Evolutionary conservation across 2,797 vertebrate genomes (phyloP).

Genomic region (Pterois miles): DNA sequence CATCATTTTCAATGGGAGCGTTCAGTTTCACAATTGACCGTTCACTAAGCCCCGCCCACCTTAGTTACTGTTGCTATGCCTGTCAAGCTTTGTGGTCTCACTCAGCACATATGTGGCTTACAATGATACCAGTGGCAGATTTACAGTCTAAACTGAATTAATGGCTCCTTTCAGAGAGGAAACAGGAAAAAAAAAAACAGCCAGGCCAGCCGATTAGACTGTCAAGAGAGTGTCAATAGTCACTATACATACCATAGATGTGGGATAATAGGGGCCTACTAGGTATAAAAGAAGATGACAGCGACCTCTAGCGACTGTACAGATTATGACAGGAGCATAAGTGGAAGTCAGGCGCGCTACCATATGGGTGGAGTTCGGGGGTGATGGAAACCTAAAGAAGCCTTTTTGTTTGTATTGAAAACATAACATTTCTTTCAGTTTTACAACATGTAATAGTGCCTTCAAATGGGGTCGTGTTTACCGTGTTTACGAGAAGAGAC

Average conservation of each 20-base stretch:
- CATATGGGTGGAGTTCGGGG: not conserved
- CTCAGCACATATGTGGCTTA: not conserved
- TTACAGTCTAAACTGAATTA: not conserved
- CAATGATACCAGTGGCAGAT: not conserved
- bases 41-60: slow-evolving; percentile 7
- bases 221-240: not conserved
- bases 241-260: not conserved
- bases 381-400: not conserved
- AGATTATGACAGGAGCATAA: no score
- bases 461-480: no score
- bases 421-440: not conserved
- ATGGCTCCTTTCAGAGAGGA: not conserved
- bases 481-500: no score
- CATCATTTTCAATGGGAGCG: slow-evolving; percentile 15
- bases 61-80: not conserved
- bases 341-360: no score
- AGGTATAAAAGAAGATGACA: no score
- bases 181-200: not conserved
- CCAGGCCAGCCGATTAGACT: not conserved
- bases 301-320: no score
- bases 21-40: slow-evolving; percentile 22
- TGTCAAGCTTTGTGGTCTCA: not conserved
- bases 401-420: not conserved
- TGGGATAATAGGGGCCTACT: not conserved
- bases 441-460: no score